Percentiles rank a stretch among this genome's conserved stretches.
Conservation (phyloP, 2,797 vertebrate genomes). For the Peromyscus nudipes region DNA sequence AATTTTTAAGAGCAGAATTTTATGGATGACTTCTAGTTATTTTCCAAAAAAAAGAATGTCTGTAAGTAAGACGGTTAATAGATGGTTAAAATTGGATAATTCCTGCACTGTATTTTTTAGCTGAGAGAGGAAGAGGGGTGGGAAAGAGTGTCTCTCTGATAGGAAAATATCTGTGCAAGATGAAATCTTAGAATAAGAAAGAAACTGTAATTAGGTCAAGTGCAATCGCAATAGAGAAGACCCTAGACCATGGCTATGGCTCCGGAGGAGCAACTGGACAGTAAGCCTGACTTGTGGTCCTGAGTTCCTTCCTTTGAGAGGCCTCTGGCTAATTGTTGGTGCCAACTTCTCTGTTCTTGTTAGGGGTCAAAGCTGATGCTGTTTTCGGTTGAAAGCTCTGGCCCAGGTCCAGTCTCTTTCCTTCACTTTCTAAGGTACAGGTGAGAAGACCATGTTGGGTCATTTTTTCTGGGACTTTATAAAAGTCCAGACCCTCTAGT, state of each 20-base stretch:
- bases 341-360: too few relatives aligned
- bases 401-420: background rate
- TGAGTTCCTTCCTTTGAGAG: background rate
- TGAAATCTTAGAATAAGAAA: conserved; percentile 61
- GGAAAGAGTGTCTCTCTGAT: conserved; percentile 7
- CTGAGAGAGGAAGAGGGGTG: conserved; percentile 37
- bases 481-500: background rate
- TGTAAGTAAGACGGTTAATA: conserved; percentile 61
- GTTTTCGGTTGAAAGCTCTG: background rate
- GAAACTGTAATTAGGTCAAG: conserved; percentile 34
- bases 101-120: conserved; percentile 28
- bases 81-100: conserved; percentile 42
- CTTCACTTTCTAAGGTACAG: background rate
- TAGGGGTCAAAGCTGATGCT: background rate
- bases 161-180: conserved; percentile 4
- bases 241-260: background rate
- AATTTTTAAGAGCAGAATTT: conserved; percentile 75
- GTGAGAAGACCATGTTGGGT: background rate
- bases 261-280: background rate
- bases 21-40: conserved; percentile 56
- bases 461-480: background rate
- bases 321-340: background rate
- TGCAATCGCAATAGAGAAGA: background rate
- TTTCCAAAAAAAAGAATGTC: conserved; percentile 59
- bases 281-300: background rate